Evolutionary conservation across 2,113 vertebrate genomes (phyloP).

Genomic region (Todiramphus saurophagus): DNA sequence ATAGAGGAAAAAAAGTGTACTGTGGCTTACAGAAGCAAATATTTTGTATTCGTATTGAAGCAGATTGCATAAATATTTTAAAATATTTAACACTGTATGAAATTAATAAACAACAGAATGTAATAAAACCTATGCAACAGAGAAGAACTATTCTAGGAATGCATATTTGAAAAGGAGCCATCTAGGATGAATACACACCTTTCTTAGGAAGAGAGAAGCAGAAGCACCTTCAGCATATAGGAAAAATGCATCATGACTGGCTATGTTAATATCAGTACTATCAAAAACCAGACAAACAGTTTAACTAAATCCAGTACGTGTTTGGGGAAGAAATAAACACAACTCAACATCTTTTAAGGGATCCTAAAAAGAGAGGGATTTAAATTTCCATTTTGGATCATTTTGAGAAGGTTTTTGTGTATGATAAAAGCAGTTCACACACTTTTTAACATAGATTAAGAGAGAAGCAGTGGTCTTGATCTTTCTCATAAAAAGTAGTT

Average conservation of each 20-base stretch:
- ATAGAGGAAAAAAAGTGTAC: not conserved
- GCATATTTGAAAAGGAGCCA: not conserved
- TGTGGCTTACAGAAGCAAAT: not conserved
- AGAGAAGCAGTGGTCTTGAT: not conserved
- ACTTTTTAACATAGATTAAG: not conserved
- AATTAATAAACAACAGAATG: not conserved
- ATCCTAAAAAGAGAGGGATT: not conserved
- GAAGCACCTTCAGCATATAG: not conserved
- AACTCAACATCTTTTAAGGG: not conserved
- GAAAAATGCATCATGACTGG: not conserved
- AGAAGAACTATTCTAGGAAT: not conserved
- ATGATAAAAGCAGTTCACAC: not conserved
- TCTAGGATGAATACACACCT: not conserved
- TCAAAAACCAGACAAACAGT: not conserved
- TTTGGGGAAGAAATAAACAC: not conserved
- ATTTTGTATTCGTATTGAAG: not conserved
- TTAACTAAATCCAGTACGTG: not conserved
- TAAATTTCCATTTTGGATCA: not conserved
- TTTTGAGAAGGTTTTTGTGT: not conserved
- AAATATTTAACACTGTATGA: not conserved
- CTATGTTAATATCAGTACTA: not conserved
- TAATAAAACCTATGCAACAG: not conserved
- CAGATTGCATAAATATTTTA: not conserved
- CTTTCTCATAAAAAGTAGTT: not conserved
- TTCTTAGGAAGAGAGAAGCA: not conserved